Conservation (phyloP, 1,140 invertebrate species). For the Zaprionus gabonicus region DNA sequence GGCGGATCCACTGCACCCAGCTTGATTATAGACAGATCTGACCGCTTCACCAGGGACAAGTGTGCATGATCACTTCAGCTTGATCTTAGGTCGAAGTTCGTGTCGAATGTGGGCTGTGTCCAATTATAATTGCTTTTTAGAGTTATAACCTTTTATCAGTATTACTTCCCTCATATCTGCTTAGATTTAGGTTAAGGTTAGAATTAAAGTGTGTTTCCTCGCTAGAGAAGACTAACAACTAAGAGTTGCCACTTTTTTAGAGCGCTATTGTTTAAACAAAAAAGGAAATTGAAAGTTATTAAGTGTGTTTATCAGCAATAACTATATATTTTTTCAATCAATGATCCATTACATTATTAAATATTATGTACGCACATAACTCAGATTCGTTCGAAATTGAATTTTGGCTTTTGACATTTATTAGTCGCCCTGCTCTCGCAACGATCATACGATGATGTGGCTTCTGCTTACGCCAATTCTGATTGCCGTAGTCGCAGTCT, state of each 20-base stretch:
- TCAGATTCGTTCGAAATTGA: too few species aligned
- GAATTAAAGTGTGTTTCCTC: neutral
- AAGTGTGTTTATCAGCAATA: too few species aligned
- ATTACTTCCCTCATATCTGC: neutral
- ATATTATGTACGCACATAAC: too few species aligned
- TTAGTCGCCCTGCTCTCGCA: neutral
- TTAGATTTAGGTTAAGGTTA: neutral
- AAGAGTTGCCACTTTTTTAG: too few species aligned
- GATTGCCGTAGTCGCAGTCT: neutral
- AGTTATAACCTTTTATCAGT: neutral
- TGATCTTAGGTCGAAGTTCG: slow-evolving; percentile 40
- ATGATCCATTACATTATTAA: too few species aligned
- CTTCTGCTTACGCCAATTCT: neutral
- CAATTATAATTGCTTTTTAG: slow-evolving; percentile 16
- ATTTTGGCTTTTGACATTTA: neutral
- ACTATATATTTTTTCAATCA: too few species aligned
- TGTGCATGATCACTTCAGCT: slow-evolving; percentile 10
- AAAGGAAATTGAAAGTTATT: too few species aligned
- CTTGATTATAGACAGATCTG: slow-evolving; percentile 21
- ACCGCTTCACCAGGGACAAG: slow-evolving; percentile 19
- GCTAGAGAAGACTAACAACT: too few species aligned
- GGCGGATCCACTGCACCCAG: slow-evolving; percentile 16
- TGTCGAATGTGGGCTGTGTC: slow-evolving; percentile 28
- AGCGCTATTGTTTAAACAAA: too few species aligned
- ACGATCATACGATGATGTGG: neutral